Base-by-base conservation (phyloP, 2,888 invertebrate genomes). In the Nowickia ferox region DNA sequence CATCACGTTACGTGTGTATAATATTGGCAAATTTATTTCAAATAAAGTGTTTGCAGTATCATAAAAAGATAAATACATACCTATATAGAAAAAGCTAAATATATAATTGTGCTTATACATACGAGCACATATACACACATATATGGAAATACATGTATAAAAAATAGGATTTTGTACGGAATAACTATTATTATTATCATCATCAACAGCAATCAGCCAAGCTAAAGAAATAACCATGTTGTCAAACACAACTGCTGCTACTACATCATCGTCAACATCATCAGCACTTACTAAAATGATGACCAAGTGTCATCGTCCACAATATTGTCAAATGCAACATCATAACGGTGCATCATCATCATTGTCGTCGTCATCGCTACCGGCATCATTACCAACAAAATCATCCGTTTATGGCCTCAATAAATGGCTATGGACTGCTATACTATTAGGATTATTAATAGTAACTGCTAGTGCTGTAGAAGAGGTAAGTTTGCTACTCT, bases 381-480 rank as follows among this genome's bases (percentile, higher is more conserved):
- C 51, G 42, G 48, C 65, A 38, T 65, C 75, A 82, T 68, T 46
- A 40, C 44, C 57, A 74, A 48, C 66, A 61, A 59, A 22, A 65
- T 42, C 83, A 74, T 79, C 75, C 72, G 80, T 83, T 80, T 76
- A 86, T 83, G 86, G 83, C 59, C 86, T 72, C 68, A 86, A 86
- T 71, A 79, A 76, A 83, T 86, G 86, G 86, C 83, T 86, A 55
- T 86, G 86, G 79, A 86, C 79, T 83, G 86, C 86, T 86, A 68
- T 80, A 80, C 83, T 86, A 86, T 83, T 86, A 76, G 86, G 86
- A 83, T 86, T 86, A 86, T 83, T 86, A 86, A 83, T 86, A 83
- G 83, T 83, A 55, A 79, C 79, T 80, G 79, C 65, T 68, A 83
- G 79, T 83, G 86, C 86, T 86, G 80, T 66, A 86, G 83, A 86